These are phyloP conservation scores for Arizona elegans DNA, from an alignment of 2,113 vertebrate genomes.

Conservation along the genomic window DNA sequence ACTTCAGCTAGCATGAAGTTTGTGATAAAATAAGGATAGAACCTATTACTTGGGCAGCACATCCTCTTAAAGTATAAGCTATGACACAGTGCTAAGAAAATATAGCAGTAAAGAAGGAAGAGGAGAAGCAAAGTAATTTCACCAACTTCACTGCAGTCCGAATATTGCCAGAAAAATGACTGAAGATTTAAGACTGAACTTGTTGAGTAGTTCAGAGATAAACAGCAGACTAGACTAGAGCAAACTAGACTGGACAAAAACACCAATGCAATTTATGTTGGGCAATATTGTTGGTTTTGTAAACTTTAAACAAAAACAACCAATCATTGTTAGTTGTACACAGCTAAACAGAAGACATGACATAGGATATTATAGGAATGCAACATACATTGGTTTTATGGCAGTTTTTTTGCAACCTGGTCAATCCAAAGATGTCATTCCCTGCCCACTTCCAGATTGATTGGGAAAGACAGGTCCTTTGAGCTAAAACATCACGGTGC, in stretches of 20 bases:
- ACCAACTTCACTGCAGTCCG: neutral
- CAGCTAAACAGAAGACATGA: neutral
- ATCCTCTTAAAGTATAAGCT: neutral
- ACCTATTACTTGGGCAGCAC: neutral
- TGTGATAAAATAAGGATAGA: neutral
- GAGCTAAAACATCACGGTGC: neutral
- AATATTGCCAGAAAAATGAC: neutral
- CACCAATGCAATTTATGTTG: neutral
- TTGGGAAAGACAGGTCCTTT: neutral
- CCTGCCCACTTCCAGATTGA: neutral
- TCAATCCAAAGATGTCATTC: neutral
- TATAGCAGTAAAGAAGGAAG: neutral
- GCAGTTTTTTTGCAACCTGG: neutral
- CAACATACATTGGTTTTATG: neutral
- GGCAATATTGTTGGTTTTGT: neutral
- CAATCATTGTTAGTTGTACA: neutral
- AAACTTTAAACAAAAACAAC: neutral
- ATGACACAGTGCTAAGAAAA: neutral
- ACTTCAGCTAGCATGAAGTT: neutral
- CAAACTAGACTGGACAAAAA: neutral
- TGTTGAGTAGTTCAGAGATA: neutral
- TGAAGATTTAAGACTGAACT: neutral
- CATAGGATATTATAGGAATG: neutral
- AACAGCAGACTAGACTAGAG: neutral
- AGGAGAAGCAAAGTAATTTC: conserved; percentile 14